Percentiles rank a stretch among this genome's conserved stretches.
These are phyloP conservation scores for Ailuropoda melanoleuca DNA, from an alignment of 2,113 vertebrate species.

Conservation along the genomic window DNA sequence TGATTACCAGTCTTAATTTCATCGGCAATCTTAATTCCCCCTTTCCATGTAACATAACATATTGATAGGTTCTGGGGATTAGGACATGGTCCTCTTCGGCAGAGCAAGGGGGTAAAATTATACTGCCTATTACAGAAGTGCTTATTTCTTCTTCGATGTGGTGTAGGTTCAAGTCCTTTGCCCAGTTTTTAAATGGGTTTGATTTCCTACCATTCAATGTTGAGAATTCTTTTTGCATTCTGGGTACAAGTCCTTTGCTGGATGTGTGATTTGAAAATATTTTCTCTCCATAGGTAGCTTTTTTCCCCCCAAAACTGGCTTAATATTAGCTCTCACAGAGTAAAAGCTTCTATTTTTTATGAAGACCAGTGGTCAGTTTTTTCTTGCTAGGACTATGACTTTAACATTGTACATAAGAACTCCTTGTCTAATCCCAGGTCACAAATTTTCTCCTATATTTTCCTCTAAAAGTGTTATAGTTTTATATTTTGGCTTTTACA, in stretches of 20 bases:
- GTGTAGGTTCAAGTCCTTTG: neutral
- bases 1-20: neutral
- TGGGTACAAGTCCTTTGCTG: neutral
- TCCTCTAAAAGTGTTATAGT: neutral
- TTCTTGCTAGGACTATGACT: neutral
- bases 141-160: neutral
- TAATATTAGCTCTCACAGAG: neutral
- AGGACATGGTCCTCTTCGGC: neutral
- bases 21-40: neutral
- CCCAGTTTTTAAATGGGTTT: neutral
- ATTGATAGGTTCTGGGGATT: neutral
- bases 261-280: neutral
- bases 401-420: neutral
- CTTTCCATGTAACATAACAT: neutral
- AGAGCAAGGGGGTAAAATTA: rapidly evolving
- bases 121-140: neutral
- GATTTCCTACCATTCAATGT: neutral
- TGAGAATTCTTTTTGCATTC: neutral
- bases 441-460: neutral
- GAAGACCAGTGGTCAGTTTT: neutral
- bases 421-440: neutral
- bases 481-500: neutral
- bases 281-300: neutral
- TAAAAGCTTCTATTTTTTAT: conserved; percentile 2
- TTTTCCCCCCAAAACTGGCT: neutral